Base-by-base conservation (phyloP, 1,140 invertebrate species). In the Procambarus clarkii region DNA sequence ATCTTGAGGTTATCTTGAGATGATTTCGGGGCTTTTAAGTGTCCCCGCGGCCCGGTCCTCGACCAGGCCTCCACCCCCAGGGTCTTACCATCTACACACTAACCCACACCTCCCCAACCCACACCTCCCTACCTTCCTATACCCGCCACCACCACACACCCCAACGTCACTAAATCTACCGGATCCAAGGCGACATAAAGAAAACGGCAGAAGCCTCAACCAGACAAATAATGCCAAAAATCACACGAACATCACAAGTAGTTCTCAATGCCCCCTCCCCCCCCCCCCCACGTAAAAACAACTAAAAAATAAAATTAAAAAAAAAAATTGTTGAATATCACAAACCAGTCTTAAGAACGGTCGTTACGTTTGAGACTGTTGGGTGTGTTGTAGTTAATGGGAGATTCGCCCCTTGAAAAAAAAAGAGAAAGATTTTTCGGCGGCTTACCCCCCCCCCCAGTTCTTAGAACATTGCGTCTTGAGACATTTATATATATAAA, bases 331-430 rank as follows among this genome's bases (percentile, higher is more conserved):
- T n/a, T 2, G 24, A 83, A 44, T 24, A 78, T 88, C 86, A 88
- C 86, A 80, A 88, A 60, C 60, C 86, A 3, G 77, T 48, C 34
- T 58, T 88, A 88, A 88, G 60, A 88, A 88, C 58, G 58, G 50
- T n/a, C 77, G 77, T 64, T 88, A 11, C 58, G 54, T 77, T 87
- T 77, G 18, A 77, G 76, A 60, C 24, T 79, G 76, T 80, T 21
- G 50, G 54, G 34, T 34, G 34, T 34, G 86, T 80, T 80, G 86
- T 54, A 80, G 77, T 88, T 88, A 88, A 88, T 80, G 86, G 34
- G 86, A 48, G 86, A 88, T 88, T 88, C 86, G 69, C 86, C 86
- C 54, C 54, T 80, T 88, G 86, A 88, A 81, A 88, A 88, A 88
- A 81, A 88, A 88, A 80, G 77, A 58, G 86, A 48, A 44, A 21